Conservation (phyloP, 2,797 vertebrate genomes). For the Scyliorhinus canicula region DNA sequence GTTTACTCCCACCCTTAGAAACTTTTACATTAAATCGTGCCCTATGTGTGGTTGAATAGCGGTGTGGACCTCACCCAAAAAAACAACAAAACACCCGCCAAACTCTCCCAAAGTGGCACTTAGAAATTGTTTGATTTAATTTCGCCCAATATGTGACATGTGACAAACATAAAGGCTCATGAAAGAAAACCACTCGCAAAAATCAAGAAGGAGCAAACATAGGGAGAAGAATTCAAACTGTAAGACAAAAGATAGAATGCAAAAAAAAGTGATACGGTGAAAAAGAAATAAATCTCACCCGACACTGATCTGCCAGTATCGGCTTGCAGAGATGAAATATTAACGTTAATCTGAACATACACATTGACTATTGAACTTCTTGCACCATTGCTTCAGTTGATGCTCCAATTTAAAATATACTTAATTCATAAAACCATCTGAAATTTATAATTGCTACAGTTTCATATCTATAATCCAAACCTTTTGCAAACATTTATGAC, state of each 20-base stretch:
- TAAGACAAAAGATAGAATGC: background rate
- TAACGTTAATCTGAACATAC: background rate
- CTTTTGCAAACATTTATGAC: background rate
- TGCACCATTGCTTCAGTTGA: slow-evolving; percentile 2
- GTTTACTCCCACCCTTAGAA: too few species aligned
- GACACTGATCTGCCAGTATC: background rate
- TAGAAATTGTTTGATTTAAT: too few species aligned
- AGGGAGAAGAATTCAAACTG: background rate
- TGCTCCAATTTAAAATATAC: background rate
- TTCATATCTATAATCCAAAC: background rate
- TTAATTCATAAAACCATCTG: background rate
- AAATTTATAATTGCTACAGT: slow-evolving; percentile 14
- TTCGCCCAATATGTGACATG: too few species aligned
- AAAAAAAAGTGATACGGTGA: background rate
- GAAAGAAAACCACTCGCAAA: background rate
- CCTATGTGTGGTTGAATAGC: too few species aligned
- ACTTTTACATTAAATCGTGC: too few species aligned
- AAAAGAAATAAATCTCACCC: background rate
- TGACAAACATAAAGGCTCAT: background rate
- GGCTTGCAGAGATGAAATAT: background rate
- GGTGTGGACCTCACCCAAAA: too few species aligned
- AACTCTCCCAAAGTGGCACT: too few species aligned
- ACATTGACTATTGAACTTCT: background rate
- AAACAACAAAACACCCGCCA: too few species aligned
- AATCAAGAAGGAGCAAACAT: background rate